Evolutionary conservation across 2,113 vertebrate species (phyloP), one percentile per base, ranked within the genome.

Genomic region (Callipepla californica): DNA sequence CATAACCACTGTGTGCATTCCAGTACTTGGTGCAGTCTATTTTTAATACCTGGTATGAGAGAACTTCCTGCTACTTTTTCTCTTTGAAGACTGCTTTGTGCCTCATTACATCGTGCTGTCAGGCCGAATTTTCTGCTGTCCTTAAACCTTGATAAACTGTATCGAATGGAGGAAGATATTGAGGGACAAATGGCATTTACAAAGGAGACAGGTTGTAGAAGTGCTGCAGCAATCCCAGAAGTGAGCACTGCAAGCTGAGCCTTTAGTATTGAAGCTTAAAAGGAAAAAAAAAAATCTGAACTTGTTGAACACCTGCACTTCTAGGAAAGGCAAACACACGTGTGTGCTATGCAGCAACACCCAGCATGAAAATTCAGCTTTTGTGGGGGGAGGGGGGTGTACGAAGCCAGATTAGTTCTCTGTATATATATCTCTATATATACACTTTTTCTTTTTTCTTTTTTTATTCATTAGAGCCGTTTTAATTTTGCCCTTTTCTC

Each of bases 11-110:
- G 48, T 73, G 83, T 77, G 92, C 92, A 88, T 96, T 95, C 94
- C 93, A 78, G 92, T 88, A 68, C 90, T 95, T 92, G 92, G 93
- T 84, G 85, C 94, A 90, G 69, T 44, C 94, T 96, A 95, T 96
- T 95, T 96, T 96, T 95, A 95, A 94, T 93, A 90, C 93, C 87
- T 55, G 66, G 68, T 95, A 88, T 72, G 83, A 96, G 82, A 89
- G 87, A 93, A 94, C 91, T 96, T 96, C 95, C 94, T 96, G 95
- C 87, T 92, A 91, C 85, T 95, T 96, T 96, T 95, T 92, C 80
- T 91, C 85, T 83, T 96, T 92, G 85, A 83, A 94, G 81, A 77
- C 93, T 78, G 36, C 48, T 87, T 92, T 91, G 82, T 83, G 73
- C 72, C 78, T 90, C 92, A 65, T 85, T 88, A 67, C 82, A 83